Conservation (phyloP, 2,888 invertebrate genomes). For the Xestoiulus laeticollis region DNA sequence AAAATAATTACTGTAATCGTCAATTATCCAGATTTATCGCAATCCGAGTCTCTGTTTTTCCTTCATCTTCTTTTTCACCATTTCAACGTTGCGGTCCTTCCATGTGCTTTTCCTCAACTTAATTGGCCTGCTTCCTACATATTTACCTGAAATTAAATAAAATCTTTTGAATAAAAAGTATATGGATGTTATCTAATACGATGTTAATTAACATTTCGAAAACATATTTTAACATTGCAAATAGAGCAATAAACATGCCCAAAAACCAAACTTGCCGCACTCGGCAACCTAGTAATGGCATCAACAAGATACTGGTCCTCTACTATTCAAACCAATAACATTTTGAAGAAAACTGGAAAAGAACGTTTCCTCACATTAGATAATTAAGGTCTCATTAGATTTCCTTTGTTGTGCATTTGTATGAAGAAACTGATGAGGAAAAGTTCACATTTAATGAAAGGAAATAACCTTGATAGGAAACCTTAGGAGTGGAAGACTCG, state of each 20-base stretch:
- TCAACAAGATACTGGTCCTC: no score
- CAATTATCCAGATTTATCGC: slow-evolving; percentile 55
- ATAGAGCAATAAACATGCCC: no score
- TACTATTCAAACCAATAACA: no score
- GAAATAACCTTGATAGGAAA: slow-evolving; percentile 1
- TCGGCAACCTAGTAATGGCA: no score
- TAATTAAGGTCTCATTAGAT: slow-evolving; percentile 1
- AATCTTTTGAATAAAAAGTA: slow-evolving; percentile 58
- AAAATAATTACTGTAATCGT: background rate
- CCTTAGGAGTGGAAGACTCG: background rate
- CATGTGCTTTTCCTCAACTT: slow-evolving; percentile 97
- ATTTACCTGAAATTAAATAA: slow-evolving; percentile 75
- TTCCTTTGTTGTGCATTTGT: background rate
- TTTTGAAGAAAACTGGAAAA: no score
- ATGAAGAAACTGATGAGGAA: background rate
- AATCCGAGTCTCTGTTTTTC: slow-evolving; percentile 83
- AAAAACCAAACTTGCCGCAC: no score
- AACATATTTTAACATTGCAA: background rate
- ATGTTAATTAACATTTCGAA: background rate
- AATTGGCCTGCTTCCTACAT: slow-evolving; percentile 98
- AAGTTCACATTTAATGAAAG: background rate
- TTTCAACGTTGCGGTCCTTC: slow-evolving; percentile 91
- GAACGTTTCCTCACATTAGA: no score
- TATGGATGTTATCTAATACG: background rate
- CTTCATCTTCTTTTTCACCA: slow-evolving; percentile 94